Conservation (phyloP, 1,140 invertebrate genomes). For the Halictus rubicundus region DNA sequence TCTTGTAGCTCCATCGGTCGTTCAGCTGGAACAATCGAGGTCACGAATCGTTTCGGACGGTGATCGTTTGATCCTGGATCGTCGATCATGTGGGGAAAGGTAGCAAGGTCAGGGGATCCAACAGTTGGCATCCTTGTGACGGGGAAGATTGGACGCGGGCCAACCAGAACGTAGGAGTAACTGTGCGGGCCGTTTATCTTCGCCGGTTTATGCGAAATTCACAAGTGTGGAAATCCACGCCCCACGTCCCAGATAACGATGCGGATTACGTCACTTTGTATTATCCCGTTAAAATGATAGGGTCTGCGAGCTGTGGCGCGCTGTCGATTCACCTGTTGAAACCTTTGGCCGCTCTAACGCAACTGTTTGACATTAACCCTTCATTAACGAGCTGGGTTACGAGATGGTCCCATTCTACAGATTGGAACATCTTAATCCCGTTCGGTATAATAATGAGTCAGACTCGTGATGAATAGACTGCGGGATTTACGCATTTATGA, state of each 20-base stretch:
- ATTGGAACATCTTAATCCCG: too few relatives aligned
- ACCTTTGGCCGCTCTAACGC: not conserved
- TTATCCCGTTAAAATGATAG: constrained; percentile 31
- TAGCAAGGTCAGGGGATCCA: constrained; percentile 30
- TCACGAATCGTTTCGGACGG: not conserved
- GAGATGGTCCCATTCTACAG: too few relatives aligned
- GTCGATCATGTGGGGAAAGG: constrained; percentile 17
- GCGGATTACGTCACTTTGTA: constrained; percentile 27
- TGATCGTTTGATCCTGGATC: constrained; percentile 31
- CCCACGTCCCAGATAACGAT: constrained; percentile 35
- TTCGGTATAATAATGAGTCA: too few relatives aligned
- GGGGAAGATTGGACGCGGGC: constrained; percentile 40
- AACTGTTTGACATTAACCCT: too few relatives aligned
- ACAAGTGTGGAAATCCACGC: constrained; percentile 36
- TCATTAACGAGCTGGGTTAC: too few relatives aligned
- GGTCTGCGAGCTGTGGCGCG: not conserved
- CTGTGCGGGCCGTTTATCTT: constrained; percentile 29
- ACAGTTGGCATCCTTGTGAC: constrained; percentile 47
- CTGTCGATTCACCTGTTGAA: not conserved
- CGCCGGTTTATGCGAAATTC: constrained; percentile 37
- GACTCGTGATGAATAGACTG: too few relatives aligned
- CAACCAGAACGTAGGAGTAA: constrained; percentile 45
- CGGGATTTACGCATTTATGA: too few relatives aligned
- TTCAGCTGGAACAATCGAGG: constrained; percentile 12
- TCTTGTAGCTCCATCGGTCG: not conserved